Percentiles rank a stretch among this genome's conserved stretches.
phyloP scores from a whole-genome alignment of 2,113 vertebrate genomes.

The Excalfactoria chinensis region DNA sequence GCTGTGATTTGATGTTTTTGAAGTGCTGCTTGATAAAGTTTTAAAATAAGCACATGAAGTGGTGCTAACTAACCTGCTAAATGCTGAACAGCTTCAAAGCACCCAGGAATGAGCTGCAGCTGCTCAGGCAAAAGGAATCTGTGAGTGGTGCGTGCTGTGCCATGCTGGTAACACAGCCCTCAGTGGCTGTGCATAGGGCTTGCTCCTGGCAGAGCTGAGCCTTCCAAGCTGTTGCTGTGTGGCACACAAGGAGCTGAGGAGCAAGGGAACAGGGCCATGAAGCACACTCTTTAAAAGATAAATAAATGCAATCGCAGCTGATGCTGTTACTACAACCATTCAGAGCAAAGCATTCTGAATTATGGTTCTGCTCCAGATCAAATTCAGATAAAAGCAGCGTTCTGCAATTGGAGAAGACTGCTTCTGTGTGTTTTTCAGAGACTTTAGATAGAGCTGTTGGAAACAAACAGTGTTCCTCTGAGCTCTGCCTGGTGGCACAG shows the following conservation, averaged over 20 bases:
- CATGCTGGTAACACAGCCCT: fast-evolving
- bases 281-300: neutral
- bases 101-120: neutral
- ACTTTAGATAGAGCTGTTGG: fast-evolving
- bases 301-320: neutral
- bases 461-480: neutral
- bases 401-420: too few relatives aligned
- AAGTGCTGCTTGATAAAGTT: neutral
- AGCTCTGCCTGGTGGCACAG: too few relatives aligned
- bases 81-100: neutral
- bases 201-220: neutral
- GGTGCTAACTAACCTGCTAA: neutral
- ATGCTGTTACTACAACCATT: neutral
- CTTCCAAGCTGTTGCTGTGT: neutral
- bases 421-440: neutral
- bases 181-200: neutral
- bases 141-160: neutral
- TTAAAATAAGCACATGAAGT: neutral
- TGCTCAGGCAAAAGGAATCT: neutral
- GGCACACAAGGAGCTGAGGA: fast-evolving
- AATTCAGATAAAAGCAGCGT: neutral
- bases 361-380: neutral
- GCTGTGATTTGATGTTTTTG: neutral
- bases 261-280: neutral
- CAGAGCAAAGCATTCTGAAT: neutral